Evolutionary conservation across 2,888 invertebrate species (phyloP), one percentile per base, ranked within the genome.

Genomic region (Hirtodrosophila confusa): DNA sequence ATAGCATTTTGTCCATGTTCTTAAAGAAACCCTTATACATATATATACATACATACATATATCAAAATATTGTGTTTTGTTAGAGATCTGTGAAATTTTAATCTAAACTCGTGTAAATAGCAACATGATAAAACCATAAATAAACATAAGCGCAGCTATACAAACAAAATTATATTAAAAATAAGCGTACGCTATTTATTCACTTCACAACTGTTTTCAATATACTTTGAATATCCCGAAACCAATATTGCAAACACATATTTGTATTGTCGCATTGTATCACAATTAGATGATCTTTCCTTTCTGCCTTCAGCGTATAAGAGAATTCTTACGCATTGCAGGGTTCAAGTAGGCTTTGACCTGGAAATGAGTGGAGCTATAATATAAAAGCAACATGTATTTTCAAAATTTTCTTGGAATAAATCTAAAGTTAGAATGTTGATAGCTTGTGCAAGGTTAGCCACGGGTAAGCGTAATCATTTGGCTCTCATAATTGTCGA

Each of bases 91-190:
- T 74, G 66, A 78, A 76, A 83, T 86, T 86, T 79, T 70, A 77
- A 72, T 76, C 70, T 60, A 74, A 80, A 77, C 72, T 86, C 66
- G 37, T 88, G 80, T 84, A 88, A 79, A 88, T 88, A 88, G 74
- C 67, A 82, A 70, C 43, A 78, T 57, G 66, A 87, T 75, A 33
- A 75, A 80, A 64, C 40, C 62, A 68, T 84, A 63, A 72, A 86
- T 77, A 77, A 78, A 87, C 35, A 58, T 82, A 88, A 88, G 83
- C 57, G 63, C 69, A 87, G 72, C 66, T 72, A 75, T 65, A 51
- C 29, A 75, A 54, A 64, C 7, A 61, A 62, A 62, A 39, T 68
- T 70, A 73, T 65, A 64, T 62, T 55, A 43, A 55, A 63, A 36
- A 40, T 39, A 49, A 54, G 29, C 37, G 12, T 12, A 27, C 6